A percentile compares a stretch with the other conserved stretches of the same genome.
These are phyloP conservation scores for Speoplatyrhinus poulsoni DNA, from an alignment of 2,113 vertebrate species.

Conservation along the genomic window DNA sequence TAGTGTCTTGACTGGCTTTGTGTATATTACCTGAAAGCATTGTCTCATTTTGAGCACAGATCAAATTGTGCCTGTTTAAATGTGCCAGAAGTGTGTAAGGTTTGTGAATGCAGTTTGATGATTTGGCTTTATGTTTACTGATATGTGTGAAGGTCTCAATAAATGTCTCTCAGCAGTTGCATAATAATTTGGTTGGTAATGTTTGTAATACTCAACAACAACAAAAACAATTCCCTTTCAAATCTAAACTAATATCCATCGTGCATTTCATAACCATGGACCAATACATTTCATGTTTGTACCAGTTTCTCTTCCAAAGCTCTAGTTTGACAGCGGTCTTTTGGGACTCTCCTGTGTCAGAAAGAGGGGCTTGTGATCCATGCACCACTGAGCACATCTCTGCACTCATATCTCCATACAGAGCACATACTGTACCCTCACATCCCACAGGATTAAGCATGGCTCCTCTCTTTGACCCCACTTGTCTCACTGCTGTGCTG, in stretches of 20 bases:
- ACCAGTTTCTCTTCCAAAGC: constrained; percentile 37
- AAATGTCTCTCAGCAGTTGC: too few species aligned
- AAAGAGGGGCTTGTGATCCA: constrained; percentile 70
- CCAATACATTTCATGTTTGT: constrained; percentile 12
- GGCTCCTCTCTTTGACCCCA: constrained; percentile 70
- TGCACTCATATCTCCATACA: constrained; percentile 71
- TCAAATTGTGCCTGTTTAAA: too few species aligned
- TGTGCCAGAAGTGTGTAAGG: too few species aligned
- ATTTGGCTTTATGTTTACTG: too few species aligned
- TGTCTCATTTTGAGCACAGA: too few species aligned
- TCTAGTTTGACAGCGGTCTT: constrained; percentile 61
- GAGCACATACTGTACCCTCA: constrained; percentile 61
- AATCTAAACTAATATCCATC: not conserved
- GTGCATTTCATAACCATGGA: constrained; percentile 18
- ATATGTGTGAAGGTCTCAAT: too few species aligned
- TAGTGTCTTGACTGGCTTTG: too few species aligned
- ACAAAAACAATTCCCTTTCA: not conserved
- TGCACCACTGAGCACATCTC: constrained; percentile 71
- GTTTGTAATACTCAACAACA: too few species aligned
- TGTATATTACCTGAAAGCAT: too few species aligned
- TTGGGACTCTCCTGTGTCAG: constrained; percentile 67
- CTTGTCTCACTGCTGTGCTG: constrained; percentile 23
- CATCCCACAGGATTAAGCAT: constrained; percentile 77
- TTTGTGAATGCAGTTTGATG: too few species aligned
- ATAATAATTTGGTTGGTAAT: too few species aligned